Evolutionary conservation across 2,113 vertebrate genomes (phyloP).

Genomic region (Scolopax mira): DNA sequence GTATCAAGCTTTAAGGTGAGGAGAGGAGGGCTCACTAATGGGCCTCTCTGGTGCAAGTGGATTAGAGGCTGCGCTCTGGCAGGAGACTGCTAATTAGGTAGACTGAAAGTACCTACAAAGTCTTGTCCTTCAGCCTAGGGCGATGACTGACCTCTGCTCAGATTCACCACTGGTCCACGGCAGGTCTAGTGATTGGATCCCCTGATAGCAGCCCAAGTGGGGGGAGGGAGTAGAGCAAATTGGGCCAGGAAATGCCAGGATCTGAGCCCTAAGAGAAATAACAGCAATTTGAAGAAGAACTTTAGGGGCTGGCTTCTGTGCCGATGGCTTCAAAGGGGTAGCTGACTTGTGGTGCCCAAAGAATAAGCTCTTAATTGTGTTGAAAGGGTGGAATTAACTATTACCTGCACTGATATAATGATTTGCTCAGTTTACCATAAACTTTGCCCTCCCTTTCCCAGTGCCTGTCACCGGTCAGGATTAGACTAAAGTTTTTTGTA

Average conservation of each 20-base stretch:
- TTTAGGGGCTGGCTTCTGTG: not conserved
- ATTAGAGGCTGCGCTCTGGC: not conserved
- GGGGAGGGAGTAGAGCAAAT: not conserved
- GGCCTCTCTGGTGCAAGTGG: not conserved
- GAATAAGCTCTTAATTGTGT: not conserved
- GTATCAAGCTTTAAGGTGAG: not conserved
- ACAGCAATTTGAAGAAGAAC: not conserved
- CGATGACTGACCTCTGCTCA: not conserved
- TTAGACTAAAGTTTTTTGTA: not conserved
- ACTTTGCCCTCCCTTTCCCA: not conserved
- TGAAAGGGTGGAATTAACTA: not conserved
- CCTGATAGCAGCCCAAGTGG: not conserved
- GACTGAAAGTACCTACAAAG: not conserved
- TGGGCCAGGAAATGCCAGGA: not conserved
- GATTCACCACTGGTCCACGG: fast-evolving
- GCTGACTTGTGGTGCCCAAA: not conserved
- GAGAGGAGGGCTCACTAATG: not conserved
- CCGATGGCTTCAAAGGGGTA: not conserved
- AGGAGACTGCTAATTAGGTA: not conserved
- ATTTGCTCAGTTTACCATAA: not conserved
- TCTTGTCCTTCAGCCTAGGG: not conserved
- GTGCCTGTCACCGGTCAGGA: not conserved
- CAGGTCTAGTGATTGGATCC: not conserved
- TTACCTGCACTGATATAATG: fast-evolving
- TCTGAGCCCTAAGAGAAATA: not conserved